Percentiles rank a stretch among this genome's conserved stretches.
Evolutionary conservation across 2,888 invertebrate genomes (phyloP).

Genomic region (Orchesellides sinensis): DNA sequence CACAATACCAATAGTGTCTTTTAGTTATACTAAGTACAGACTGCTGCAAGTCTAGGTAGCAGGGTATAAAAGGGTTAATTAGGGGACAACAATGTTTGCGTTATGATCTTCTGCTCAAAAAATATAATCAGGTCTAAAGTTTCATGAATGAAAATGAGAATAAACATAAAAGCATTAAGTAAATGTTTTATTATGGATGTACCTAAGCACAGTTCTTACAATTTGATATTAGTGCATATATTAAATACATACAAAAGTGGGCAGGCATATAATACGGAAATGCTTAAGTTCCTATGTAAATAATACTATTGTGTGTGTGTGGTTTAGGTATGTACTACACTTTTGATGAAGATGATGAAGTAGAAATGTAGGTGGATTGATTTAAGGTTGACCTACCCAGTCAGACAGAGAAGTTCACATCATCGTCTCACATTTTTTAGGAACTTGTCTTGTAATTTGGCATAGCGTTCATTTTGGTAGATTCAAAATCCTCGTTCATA

Average conservation of each 20-base stretch:
- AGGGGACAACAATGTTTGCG: constrained; percentile 24
- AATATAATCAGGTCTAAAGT: neutral
- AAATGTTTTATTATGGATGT: no score
- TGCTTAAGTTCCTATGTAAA: no score
- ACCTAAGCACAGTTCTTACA: no score
- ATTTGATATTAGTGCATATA: no score
- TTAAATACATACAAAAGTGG: no score
- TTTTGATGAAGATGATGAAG: neutral
- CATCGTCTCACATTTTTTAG: neutral
- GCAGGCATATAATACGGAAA: no score
- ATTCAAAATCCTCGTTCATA: no score
- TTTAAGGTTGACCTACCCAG: constrained; percentile 60
- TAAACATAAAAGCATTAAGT: no score
- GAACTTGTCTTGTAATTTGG: neutral
- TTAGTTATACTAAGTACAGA: no score
- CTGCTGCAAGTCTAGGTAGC: neutral
- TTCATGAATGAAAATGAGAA: neutral
- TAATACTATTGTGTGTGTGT: no score
- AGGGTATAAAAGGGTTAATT: constrained; percentile 30
- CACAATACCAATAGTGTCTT: neutral
- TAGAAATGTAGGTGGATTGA: constrained; percentile 54
- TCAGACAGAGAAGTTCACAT: neutral
- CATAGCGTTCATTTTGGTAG: no score
- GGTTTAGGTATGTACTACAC: no score
- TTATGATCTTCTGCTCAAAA: neutral